A percentile compares a stretch with the other conserved stretches of the same genome.
phyloP scores from a whole-genome alignment of 2,888 invertebrate genomes.

The Protodeltote pygarga region DNA sequence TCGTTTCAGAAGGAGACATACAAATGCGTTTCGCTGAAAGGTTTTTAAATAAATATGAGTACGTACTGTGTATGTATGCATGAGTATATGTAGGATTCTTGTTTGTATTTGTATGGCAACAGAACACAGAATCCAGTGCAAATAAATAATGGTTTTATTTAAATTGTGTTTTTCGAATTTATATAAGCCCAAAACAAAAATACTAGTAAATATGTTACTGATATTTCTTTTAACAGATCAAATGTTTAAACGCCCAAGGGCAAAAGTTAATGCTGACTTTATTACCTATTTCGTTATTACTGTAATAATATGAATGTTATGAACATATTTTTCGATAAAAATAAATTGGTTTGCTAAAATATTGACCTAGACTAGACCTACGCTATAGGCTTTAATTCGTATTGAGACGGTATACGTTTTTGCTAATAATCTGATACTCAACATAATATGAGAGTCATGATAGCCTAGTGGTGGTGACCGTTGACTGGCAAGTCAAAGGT shows the following conservation, averaged over 20 bases:
- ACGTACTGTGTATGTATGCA: not conserved
- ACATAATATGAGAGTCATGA: too few species aligned
- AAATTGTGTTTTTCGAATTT: too few species aligned
- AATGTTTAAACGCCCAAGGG: not conserved
- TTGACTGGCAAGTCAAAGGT: too few species aligned
- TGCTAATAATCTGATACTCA: conserved; percentile 36
- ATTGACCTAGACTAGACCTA: conserved; percentile 19
- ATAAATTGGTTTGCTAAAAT: conserved; percentile 29
- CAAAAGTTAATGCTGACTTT: conserved; percentile 4
- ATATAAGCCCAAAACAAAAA: not conserved
- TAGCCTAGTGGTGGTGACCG: too few species aligned
- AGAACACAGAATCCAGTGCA: too few species aligned
- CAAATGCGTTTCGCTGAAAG: conserved; percentile 33
- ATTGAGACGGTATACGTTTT: conserved; percentile 26
- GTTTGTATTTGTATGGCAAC: too few species aligned
- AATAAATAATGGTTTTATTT: too few species aligned
- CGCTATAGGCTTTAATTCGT: conserved; percentile 19
- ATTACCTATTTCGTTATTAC: conserved; percentile 10
- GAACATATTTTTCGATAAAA: conserved; percentile 37
- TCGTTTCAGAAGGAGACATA: conserved; percentile 20
- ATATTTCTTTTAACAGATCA: not conserved
- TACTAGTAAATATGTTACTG: not conserved
- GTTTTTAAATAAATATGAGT: conserved; percentile 16
- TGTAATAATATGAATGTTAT: conserved; percentile 17
- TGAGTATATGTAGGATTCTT: not conserved